Evolutionary conservation across 2,797 vertebrate genomes (phyloP), one percentile per base, ranked within the genome.

Genomic region (Acridotheres tristis): DNA sequence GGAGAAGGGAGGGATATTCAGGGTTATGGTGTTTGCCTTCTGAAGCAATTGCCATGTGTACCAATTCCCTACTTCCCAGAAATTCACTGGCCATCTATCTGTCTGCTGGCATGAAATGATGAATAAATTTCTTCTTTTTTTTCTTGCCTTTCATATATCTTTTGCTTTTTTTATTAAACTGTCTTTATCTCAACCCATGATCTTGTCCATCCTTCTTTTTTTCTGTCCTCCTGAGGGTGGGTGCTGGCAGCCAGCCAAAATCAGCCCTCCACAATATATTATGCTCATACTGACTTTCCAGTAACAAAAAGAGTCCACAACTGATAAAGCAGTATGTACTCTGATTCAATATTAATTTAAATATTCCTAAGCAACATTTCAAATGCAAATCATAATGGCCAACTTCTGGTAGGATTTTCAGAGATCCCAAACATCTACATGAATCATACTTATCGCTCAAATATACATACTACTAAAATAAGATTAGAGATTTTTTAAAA

Each of bases 101-200:
- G 27, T 42, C 57, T 47, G 20, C 36, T 51, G n/a, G 18, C 3
- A 3, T 57, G 53, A 85, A 85, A n/a, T 7, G 30, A 11, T 36
- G 36, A 66, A 84, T n/a, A 50, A 20, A 34, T 51, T 38, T 67
- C 16, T 6, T 29, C 2, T 30, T n/a, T 69, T 69, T 87, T 75
- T 26, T 11, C 16, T 87, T 75, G 16, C 36, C 29, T 57, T 65
- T 19, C 1, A 0, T 1, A 4, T 0, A 14, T 2, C 12, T 85
- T 84, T 43, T 54, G 11, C 4, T 80, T 72, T 66, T 73, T 45
- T 76, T 15, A 27, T 51, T 73, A 51, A 80, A 58, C 9, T 42
- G 9, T 11, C 40, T 59, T 74, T 42, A 45, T 8, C 10, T 45
- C 40, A 91, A 15, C 11, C 17, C 18, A 42, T 1, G 2, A 42